Base-by-base conservation (phyloP, 2,888 invertebrate genomes). In the Lasius platythorax region DNA sequence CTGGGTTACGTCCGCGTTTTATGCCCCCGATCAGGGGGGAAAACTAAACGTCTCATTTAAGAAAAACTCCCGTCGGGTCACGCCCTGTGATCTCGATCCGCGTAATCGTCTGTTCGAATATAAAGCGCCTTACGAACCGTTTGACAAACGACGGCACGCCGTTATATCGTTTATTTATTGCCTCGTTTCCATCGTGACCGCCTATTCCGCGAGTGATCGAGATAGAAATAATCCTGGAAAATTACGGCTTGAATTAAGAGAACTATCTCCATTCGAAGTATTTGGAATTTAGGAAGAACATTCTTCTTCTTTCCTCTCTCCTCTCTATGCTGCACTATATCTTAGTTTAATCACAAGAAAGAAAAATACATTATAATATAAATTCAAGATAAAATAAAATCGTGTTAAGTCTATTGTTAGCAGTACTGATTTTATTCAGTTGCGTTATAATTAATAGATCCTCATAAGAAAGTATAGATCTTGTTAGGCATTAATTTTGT, bases 41-140 rank as follows among this genome's bases (percentile, higher is more conserved):
- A 82, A 86, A 87, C 87, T 88, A 87, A 93, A 93, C 91, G 93
- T 94, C 93, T 93, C 93, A 93, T 92, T 94, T 92, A 88, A 88
- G 88, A 88, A 88, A 89, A 92, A 92, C 89, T 88, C 87, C 61
- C 74, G 84, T 56, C 75, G 28, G 83, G 88, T 87, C 87, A 89
- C 91, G 87, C 87, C 86, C 87, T 87, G 87, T 67, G 75, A 85
- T 88, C 88, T 90, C 90, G 87, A 88, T 85, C 88, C 89, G 87
- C 75, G 87, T 92, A 91, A 92, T 93, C 89, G 88, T 87, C 86
- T 84, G 81, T 91, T 90, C 87, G 86, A 87, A 67, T 82, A 53
- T 68, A 58, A 70, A 74, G 86, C 40, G 46, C 23, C 67, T 66
- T 15, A 82, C 53, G n/a, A 43, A 58, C 37, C 73, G 56, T 50